Base-by-base conservation (phyloP, 2,888 invertebrate species). In the Scaptomyza reducta region DNA sequence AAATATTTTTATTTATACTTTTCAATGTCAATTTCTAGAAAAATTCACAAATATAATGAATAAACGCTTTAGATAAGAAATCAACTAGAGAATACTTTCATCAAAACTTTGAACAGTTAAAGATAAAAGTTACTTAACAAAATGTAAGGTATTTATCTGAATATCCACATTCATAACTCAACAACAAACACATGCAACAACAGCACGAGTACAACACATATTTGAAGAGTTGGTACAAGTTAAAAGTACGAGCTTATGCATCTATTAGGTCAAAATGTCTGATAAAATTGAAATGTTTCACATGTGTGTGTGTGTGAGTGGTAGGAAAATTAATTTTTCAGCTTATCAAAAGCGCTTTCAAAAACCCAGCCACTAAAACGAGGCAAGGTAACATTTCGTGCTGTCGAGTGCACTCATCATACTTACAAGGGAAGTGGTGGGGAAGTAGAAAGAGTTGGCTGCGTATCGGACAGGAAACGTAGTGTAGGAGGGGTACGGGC, bases 371-470 rank as follows among this genome's bases (percentile, higher is more conserved):
- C 10, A 27, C 31, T 3, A n/a, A 6, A 16, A 47, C 49, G 41
- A 25, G 56, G 50, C 50, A 68, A 75, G 79, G 77, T 69, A 73
- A 71, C 79, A 85, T 70, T 79, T 76, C 41, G 67, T 73, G 74
- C 77, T 79, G 85, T 82, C 83, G 88, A 85, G 65, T 82, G 88
- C 88, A 87, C 82, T 87, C 82, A 82, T 82, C 82, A 75, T 75
- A 55, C 61, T 44, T 31, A 11, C 2, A 42, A 55, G 46, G 27
- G 55, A 33, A 33, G 58, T 56, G 75, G 70, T 46, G 59, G 29
- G 29, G n/a, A n/a, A n/a, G n/a, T n/a, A n/a, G n/a, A n/a, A n/a
- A n/a, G n/a, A n/a, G n/a, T n/a, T n/a, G n/a, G n/a, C n/a, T n/a
- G n/a, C n/a, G n/a, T n/a, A n/a, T n/a, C n/a, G n/a, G n/a, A n/a